phyloP scores from a whole-genome alignment of 2,113 vertebrate species.

The Embiotoca jacksoni region DNA sequence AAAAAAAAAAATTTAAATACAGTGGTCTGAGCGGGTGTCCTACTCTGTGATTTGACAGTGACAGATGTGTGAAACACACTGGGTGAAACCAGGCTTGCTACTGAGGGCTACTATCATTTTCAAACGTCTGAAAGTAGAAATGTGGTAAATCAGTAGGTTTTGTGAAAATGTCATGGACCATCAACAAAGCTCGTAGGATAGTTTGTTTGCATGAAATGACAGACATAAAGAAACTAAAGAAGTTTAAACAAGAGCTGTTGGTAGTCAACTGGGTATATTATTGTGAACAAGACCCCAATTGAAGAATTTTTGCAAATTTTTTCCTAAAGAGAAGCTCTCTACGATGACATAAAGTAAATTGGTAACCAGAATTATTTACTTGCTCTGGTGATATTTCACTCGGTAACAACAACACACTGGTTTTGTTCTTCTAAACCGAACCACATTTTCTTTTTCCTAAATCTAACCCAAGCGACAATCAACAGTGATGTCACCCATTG shows the following conservation, averaged over 20 bases:
- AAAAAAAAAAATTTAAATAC: no score
- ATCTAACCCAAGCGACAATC: no score
- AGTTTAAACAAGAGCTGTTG: no score
- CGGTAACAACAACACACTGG: no score
- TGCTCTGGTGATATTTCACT: constrained; percentile 10
- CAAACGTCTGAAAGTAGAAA: background rate
- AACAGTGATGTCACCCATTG: no score
- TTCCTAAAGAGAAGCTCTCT: background rate
- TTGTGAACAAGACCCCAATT: background rate
- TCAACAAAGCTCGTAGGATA: background rate
- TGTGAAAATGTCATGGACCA: background rate
- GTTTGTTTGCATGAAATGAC: background rate
- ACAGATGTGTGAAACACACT: constrained; percentile 9
- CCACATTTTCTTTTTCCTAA: no score
- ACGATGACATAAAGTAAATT: constrained; percentile 1
- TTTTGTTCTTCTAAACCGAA: no score
- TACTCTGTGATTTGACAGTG: constrained; percentile 17
- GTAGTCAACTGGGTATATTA: no score
- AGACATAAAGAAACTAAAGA: background rate
- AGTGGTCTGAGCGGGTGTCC: constrained; percentile 13
- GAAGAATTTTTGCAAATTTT: background rate
- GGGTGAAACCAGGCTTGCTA: constrained; percentile 7
- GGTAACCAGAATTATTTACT: constrained; percentile 8
- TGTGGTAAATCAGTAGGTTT: background rate
- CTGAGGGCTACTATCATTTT: background rate